These are phyloP conservation scores for Steromphala cineraria DNA, from an alignment of 2,888 invertebrate species.

Conservation along the genomic window DNA sequence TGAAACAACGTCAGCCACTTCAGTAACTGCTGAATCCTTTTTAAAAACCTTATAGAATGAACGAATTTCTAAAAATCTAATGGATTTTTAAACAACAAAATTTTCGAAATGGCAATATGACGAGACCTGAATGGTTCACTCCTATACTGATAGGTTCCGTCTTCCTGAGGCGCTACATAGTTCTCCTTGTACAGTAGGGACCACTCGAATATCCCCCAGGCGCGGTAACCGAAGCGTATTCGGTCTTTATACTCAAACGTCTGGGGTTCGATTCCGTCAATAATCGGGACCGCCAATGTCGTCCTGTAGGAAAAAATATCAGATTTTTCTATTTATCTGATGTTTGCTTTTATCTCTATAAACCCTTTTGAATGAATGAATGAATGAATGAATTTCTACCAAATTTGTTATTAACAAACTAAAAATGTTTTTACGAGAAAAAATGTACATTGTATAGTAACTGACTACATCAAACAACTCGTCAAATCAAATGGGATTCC, in stretches of 20 bases:
- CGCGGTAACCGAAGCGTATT: slow-evolving; percentile 82
- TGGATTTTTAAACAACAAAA: too few relatives aligned
- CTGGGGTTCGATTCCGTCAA: slow-evolving; percentile 96
- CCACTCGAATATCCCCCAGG: slow-evolving; percentile 98
- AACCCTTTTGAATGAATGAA: neutral
- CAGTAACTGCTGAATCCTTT: too few relatives aligned
- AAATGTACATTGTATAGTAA: too few relatives aligned
- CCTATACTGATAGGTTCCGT: slow-evolving; percentile 84
- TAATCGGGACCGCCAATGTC: slow-evolving; percentile 96
- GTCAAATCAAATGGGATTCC: too few relatives aligned
- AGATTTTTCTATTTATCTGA: neutral
- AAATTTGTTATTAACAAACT: too few relatives aligned
- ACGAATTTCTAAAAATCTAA: too few relatives aligned
- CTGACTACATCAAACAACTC: too few relatives aligned
- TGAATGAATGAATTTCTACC: too few relatives aligned
- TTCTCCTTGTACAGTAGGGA: slow-evolving; percentile 99
- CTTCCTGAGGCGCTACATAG: slow-evolving; percentile 89
- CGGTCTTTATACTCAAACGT: slow-evolving; percentile 85
- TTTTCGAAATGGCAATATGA: neutral
- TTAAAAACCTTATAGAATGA: too few relatives aligned
- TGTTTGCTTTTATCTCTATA: neutral
- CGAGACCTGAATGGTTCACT: slow-evolving; percentile 92
- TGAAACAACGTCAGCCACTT: too few relatives aligned
- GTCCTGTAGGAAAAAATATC: slow-evolving; percentile 78
- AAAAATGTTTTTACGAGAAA: too few relatives aligned